Base-by-base conservation (phyloP, 2,113 vertebrate genomes). In the Anoplopoma fimbria region DNA sequence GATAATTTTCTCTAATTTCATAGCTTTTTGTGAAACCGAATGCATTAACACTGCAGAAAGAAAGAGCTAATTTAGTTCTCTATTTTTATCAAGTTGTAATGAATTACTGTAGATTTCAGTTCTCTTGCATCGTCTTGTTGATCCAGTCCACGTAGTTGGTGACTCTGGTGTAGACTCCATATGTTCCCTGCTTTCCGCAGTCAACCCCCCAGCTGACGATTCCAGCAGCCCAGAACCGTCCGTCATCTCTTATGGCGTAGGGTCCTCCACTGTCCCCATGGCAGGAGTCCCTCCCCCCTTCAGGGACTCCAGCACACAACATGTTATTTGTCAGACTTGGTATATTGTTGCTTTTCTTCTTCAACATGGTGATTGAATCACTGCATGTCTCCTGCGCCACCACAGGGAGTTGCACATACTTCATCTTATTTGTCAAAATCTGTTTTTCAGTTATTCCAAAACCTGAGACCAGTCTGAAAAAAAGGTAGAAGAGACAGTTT, bases 101-200 rank as follows among this genome's bases (percentile, higher is more conserved):
- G 19, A 62, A 62, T 40, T 40, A 64, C 21, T 64, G 9, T 21
- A 33, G 15, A 60, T 45, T 88, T 68, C n/a, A 84, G 45, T 93
- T 93, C 36, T 93, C 88, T 15, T 88, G 45, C 82, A 95, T 93
- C 83, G 95, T 95, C 77, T 96, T 93, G 65, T 95, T 93, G 96
- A 95, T 91, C 84, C 93, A 94, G 80, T 87, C 70, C 57, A 89
- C 0, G 65, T 94, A 92, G 42, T 90, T 88, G 1, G 4, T 4
- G 0, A 94, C 91, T 78, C 2, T 90, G 36, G 93, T 93, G 19
- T 91, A 94, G 13, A 92, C 79, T 15, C 92, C 89, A 68, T 74
- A 64, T 29, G 0, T 51, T 3, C 83, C 85, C 15, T 3, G 0
- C 12, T 2, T 0, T 15, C 88, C 93, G 63, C 94, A 95, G 1